Evolutionary conservation across 2,888 invertebrate genomes (phyloP).

Genomic region (Dastarcus helophoroides): DNA sequence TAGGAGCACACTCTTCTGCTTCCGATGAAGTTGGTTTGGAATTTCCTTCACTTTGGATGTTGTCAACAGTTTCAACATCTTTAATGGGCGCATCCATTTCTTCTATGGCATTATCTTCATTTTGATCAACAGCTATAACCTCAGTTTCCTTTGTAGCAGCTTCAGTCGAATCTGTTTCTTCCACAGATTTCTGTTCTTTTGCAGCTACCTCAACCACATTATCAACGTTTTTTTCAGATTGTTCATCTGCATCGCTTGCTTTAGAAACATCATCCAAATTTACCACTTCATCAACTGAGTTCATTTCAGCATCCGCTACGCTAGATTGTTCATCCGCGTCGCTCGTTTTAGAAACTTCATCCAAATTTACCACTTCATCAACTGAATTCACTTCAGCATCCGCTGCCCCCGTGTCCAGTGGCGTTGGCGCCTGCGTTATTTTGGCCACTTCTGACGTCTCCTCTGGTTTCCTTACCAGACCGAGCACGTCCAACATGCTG

Average conservation of each 20-base stretch:
- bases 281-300: conserved; percentile 4
- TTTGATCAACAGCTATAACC: neutral
- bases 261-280: neutral
- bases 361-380: conserved; percentile 2
- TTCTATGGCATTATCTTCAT: no score
- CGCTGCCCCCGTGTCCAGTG: neutral
- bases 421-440: neutral
- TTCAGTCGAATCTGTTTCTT: conserved; percentile 1
- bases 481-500: conserved; percentile 48
- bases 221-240: neutral
- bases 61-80: no score
- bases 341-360: conserved; percentile 5
- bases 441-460: conserved; percentile 22
- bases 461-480: conserved; percentile 44
- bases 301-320: conserved; percentile 4
- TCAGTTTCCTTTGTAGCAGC: neutral
- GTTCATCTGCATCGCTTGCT: neutral
- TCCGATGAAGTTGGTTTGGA: no score
- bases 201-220: neutral
- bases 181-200: neutral
- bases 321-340: conserved; percentile 4
- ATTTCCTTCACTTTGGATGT: no score
- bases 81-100: no score
- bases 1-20: no score
- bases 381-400: neutral